A percentile compares a stretch with the other conserved stretches of the same genome.
Conservation (phyloP, 2,888 invertebrate species). For the Athrips mouffetella region DNA sequence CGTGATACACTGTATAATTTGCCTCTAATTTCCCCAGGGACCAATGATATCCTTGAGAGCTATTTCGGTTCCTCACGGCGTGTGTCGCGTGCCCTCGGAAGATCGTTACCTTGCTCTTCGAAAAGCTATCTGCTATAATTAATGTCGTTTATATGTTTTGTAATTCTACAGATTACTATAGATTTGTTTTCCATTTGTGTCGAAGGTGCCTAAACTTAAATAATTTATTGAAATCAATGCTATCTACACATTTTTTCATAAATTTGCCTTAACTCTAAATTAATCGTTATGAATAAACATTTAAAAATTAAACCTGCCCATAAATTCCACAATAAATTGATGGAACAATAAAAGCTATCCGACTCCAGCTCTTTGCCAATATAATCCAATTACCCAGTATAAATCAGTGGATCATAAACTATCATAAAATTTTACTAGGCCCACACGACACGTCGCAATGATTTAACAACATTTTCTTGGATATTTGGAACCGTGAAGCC, state of each 20-base stretch:
- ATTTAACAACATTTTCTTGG: conserved; percentile 3
- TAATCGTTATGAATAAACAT: background rate
- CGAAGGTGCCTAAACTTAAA: no score
- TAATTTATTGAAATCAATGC: no score
- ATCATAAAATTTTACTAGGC: conserved; percentile 7
- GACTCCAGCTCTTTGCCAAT: conserved; percentile 3
- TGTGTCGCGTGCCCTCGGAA: conserved; percentile 15
- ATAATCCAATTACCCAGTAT: conserved; percentile 8
- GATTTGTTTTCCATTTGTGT: no score
- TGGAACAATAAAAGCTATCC: conserved; percentile 2
- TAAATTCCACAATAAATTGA: background rate
- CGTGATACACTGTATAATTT: conserved; percentile 45
- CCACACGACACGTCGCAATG: background rate
- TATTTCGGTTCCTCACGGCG: conserved; percentile 48
- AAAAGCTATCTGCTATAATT: background rate
- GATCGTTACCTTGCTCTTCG: background rate
- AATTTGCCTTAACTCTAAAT: no score
- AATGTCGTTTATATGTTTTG: background rate
- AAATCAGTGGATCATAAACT: conserved; percentile 7
- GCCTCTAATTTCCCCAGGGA: conserved; percentile 67
- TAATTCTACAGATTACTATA: no score
- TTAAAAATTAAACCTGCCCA: conserved; percentile 3
- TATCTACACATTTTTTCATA: no score
- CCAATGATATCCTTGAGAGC: conserved; percentile 61
- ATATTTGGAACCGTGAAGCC: background rate